Base-by-base conservation (phyloP, 64 coral and sea anemone species). In the Acropora tenuis region DNA sequence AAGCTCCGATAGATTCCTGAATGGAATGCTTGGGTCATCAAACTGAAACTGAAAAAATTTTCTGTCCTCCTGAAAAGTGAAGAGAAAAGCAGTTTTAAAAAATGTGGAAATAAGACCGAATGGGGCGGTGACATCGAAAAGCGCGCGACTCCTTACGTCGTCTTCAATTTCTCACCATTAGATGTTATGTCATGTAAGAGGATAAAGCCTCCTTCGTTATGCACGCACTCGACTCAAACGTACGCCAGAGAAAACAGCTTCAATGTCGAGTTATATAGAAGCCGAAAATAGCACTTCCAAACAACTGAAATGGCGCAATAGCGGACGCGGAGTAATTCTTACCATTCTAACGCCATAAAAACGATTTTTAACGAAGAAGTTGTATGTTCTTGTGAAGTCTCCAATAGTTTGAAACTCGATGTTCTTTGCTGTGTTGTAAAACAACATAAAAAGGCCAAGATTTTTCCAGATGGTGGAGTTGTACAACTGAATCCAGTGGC, bases 21-120 rank as follows among this genome's bases (percentile, higher is more conserved):
- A 93, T 13, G 91, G 91, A 69, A 19, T 87, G 43, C 7, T 72
- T 1, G 74, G 57, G 61, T 87, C 84, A 87, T 93, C 59, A 68
- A 87, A 93, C 11, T 76, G 59, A 47, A 93, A 93, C 45, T 71
- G 79, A 73, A 93, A 93, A 79, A 80, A 93, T 50, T 78, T 93
- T 16, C 43, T 18, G 52, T 93, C 74, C 15, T 87, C 47, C 91
- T 93, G 30, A 15, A 78, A 78, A 78, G 60, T 47, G 42, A 18
- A 80, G 5, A 41, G 40, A 81, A 41, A 43, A 44, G 8, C 5
- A 81, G 12, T 41, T 19, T 81, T 13, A 60, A 12, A 4, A 1
- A 60, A 58, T 4, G 44, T 3, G 4, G 11, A 47, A 58, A 2
- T 8, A 2, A 47, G 19, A 7, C 6, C 12, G 3, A 8, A 17